phyloP scores from a whole-genome alignment of 1,140 invertebrate species.

The Liolophura sinensis region DNA sequence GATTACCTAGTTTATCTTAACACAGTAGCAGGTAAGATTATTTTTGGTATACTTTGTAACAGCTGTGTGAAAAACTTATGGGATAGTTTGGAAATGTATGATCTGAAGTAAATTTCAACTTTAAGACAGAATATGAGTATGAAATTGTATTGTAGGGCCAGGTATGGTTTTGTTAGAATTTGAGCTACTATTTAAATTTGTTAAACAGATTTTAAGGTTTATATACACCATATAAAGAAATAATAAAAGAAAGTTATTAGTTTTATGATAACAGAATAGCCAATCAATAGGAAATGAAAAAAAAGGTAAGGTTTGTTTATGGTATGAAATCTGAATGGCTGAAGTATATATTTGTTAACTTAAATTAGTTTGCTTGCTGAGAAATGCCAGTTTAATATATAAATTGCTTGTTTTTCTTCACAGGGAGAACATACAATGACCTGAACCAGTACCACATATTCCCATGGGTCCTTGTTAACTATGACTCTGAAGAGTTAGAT shows the following conservation, averaged over 20 bases:
- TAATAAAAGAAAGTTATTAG: too few species aligned
- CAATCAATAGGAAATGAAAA: neutral
- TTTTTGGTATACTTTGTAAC: too few species aligned
- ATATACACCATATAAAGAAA: too few species aligned
- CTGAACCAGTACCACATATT: conserved; percentile 99
- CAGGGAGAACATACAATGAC: conserved; percentile 98
- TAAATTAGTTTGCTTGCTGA: neutral
- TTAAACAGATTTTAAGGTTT: too few species aligned
- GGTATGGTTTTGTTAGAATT: too few species aligned
- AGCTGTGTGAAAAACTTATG: too few species aligned
- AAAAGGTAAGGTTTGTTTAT: neutral
- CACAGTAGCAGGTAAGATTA: conserved; percentile 88
- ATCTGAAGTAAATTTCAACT: too few species aligned
- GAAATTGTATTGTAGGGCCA: too few species aligned
- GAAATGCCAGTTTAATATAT: neutral
- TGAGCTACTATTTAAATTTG: too few species aligned
- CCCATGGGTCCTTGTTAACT: conserved; percentile 98
- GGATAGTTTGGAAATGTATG: too few species aligned
- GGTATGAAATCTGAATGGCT: neutral
- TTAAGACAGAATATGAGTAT: too few species aligned
- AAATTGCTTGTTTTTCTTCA: conserved; percentile 42
- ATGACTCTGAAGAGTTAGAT: conserved; percentile 94
- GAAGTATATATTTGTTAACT: neutral
- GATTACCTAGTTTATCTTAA: conserved; percentile 99
- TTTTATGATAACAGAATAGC: too few species aligned